Evolutionary conservation across 1,140 invertebrate genomes (phyloP).

Genomic region (Paraescarpia echinospica): DNA sequence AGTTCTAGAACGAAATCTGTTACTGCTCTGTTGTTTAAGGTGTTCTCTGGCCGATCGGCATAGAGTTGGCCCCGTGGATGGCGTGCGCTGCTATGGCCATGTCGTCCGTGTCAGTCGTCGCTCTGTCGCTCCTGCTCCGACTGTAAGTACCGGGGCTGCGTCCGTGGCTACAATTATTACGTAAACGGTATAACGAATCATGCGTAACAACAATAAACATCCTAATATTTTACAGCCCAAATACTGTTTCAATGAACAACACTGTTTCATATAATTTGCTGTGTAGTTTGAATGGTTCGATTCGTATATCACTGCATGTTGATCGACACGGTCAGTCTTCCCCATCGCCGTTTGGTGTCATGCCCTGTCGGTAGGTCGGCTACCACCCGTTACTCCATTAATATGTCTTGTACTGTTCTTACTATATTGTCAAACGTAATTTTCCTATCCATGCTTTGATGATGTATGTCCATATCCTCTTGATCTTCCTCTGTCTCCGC

Average conservation of each 20-base stretch:
- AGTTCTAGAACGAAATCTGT: not conserved
- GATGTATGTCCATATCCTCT: too few species aligned
- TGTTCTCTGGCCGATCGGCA: slow-evolving; percentile 81
- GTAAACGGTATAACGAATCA: not conserved
- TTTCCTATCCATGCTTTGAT: too few species aligned
- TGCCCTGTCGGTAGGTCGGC: too few species aligned
- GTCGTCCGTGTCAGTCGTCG: slow-evolving; percentile 95
- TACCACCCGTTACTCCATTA: too few species aligned
- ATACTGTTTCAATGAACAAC: not conserved
- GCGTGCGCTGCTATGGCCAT: slow-evolving; percentile 98
- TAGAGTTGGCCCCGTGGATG: slow-evolving; percentile 94
- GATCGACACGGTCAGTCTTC: not conserved
- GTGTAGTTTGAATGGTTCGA: not conserved
- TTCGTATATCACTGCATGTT: not conserved
- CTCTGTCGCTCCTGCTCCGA: slow-evolving; percentile 90
- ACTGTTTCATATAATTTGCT: not conserved
- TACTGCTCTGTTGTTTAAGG: slow-evolving; percentile 39
- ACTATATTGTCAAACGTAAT: too few species aligned
- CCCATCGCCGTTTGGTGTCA: too few species aligned
- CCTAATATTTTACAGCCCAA: not conserved
- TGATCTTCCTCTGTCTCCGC: too few species aligned
- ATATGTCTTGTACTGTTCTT: too few species aligned
- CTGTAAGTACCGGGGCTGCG: slow-evolving; percentile 6
- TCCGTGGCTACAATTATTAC: too few species aligned
- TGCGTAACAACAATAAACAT: not conserved